Percentiles rank a stretch among this genome's conserved stretches.
These are phyloP conservation scores for Vandiemenella viatica DNA, from an alignment of 2,888 invertebrate species.

Conservation along the genomic window DNA sequence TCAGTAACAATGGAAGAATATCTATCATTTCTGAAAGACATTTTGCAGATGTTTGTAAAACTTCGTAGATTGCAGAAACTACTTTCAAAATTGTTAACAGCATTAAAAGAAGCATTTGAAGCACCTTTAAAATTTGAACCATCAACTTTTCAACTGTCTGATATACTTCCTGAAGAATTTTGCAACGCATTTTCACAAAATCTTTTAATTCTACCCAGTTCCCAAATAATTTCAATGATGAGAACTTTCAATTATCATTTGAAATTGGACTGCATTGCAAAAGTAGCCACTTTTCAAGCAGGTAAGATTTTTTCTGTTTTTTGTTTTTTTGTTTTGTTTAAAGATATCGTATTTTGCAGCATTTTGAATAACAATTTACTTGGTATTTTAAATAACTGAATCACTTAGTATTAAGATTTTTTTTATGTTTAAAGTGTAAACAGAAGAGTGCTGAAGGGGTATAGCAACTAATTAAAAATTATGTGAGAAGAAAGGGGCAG, in stretches of 20 bases:
- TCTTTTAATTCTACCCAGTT: constrained; percentile 3
- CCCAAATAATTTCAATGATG: constrained; percentile 4
- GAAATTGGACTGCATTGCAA: constrained; percentile 5
- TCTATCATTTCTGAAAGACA: not conserved
- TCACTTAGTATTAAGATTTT: too few species aligned
- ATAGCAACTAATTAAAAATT: too few species aligned
- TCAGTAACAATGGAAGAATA: not conserved
- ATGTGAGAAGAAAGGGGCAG: too few species aligned
- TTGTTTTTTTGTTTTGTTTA: too few species aligned
- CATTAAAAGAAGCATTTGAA: not conserved
- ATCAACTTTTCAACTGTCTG: not conserved
- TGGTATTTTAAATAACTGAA: not conserved
- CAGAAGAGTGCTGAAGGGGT: too few species aligned
- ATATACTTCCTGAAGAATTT: constrained; percentile 6
- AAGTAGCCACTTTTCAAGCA: constrained; percentile 1
- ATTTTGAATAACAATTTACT: too few species aligned
- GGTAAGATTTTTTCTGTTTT: not conserved
- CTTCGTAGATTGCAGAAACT: constrained; percentile 8
- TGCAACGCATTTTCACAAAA: constrained; percentile 1
- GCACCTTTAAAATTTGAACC: not conserved
- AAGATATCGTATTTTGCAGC: too few species aligned
- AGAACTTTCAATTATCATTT: constrained; percentile 3
- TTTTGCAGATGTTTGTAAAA: constrained; percentile 3
- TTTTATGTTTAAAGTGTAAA: too few species aligned
- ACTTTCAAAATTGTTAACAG: constrained; percentile 3